Evolutionary conservation across 2,797 vertebrate genomes (phyloP), one percentile per base, ranked within the genome.

Genomic region (Myotis daubentonii): DNA sequence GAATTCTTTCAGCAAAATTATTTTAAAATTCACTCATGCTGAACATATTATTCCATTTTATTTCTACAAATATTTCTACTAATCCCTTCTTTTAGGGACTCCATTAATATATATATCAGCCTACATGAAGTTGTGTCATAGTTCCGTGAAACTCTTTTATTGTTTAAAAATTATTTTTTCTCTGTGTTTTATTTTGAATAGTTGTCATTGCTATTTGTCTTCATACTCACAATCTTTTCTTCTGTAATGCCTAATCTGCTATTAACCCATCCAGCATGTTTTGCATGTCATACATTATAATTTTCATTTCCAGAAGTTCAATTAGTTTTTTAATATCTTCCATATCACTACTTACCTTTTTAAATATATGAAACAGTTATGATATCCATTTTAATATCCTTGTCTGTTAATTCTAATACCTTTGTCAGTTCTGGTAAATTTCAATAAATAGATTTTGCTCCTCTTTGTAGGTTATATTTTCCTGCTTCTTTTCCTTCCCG

Each of bases 171-270:
- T 4, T 1, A 22, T 28, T 57, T 89, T 76, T 87, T 70, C 33
- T 86, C 8, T 90, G 4, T 62, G 15, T 70, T 93, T 91, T 47
- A 84, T 94, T 93, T 88, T 36, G 22, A 49, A 75, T 28, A 22
- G 0, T 80, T 88, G 62, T 22, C 30, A 41, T 65, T 84, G 57
- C 20, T 66, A 17, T 79, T 87, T 68, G 68, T 86, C 72, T 84
- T 80, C 25, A 57, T 71, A 4, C 70, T 88, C n/a, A 84, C 41
- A 22, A 20, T 60, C 44, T 80, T 87, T 87, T 57, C 65, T 78
- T 49, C 15, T 76, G 3, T n/a, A 23, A 22, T 74, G 23, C 53
- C 65, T 93, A 87, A 72, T 74, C 57, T 75, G 55, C n/a, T 83
- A 4, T 44, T 66, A 38, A 38, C 44, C 23, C 20, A 55, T 41